phyloP scores from a whole-genome alignment of 2,113 vertebrate genomes.

The Sinosuthora webbiana region DNA sequence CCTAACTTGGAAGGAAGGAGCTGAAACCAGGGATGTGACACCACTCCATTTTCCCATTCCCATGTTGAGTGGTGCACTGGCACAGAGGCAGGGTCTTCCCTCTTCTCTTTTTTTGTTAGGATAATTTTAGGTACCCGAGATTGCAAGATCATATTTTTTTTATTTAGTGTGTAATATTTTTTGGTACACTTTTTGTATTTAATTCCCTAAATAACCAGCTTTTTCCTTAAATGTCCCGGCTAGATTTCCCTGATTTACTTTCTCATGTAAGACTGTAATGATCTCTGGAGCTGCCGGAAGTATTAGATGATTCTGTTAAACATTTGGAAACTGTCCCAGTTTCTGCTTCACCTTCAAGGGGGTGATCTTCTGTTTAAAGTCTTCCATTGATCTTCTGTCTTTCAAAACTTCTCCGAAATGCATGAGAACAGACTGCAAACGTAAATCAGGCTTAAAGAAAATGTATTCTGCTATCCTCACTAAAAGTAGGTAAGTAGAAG shows the following conservation, averaged over 20 bases:
- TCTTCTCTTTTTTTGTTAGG: neutral
- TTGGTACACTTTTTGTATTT: conserved; percentile 39
- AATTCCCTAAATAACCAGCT: conserved; percentile 2
- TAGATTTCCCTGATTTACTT: conserved; percentile 36
- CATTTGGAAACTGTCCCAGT: conserved; percentile 70
- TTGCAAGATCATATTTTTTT: neutral
- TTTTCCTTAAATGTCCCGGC: conserved; percentile 5
- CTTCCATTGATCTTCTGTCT: conserved; percentile 59
- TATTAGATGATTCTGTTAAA: conserved; percentile 68
- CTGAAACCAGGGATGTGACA: neutral
- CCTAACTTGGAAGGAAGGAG: neutral
- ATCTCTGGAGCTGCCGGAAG: conserved; percentile 60
- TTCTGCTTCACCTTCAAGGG: conserved; percentile 73
- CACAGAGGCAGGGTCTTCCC: neutral
- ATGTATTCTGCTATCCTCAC: neutral
- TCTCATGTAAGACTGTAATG: conserved; percentile 60
- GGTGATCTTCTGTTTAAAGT: conserved; percentile 63
- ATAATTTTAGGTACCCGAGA: neutral
- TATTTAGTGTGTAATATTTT: conserved; percentile 10
- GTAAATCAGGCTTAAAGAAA: conserved; percentile 29
- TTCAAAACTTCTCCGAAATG: conserved; percentile 63
- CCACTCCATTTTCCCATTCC: neutral
- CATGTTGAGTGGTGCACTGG: neutral
- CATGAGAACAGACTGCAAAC: conserved; percentile 38
- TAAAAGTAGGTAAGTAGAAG: neutral